A percentile compares a stretch with the other conserved stretches of the same genome.
Conservation (phyloP, 2,797 vertebrate species). For the Gastrophryne carolinensis region DNA sequence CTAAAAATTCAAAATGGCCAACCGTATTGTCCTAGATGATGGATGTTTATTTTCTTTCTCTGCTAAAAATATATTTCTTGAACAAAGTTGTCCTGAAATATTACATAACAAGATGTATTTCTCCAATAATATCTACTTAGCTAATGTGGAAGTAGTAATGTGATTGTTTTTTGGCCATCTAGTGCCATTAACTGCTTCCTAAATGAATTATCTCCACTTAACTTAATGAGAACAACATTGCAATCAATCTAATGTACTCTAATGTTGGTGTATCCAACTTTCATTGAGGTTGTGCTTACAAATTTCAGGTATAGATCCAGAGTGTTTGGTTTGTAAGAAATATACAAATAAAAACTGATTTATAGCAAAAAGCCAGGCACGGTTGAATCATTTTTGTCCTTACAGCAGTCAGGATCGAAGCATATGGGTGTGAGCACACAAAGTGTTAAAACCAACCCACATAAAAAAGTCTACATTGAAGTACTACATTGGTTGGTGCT, state of each 20-base stretch:
- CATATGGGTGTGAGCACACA: too few relatives aligned
- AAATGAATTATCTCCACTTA: slow-evolving; percentile 13
- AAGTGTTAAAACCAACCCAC: too few relatives aligned
- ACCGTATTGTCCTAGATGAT: too few relatives aligned
- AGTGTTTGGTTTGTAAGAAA: background rate
- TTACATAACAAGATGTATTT: slow-evolving; percentile 12
- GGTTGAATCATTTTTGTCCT: too few relatives aligned
- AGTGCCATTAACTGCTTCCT: slow-evolving; percentile 3
- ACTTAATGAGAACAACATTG: background rate
- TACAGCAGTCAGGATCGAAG: too few relatives aligned
- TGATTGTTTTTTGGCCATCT: slow-evolving; percentile 22
- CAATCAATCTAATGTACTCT: background rate
- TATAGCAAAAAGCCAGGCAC: too few relatives aligned
- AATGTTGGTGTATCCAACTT: background rate
- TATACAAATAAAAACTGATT: too few relatives aligned
- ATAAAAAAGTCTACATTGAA: too few relatives aligned
- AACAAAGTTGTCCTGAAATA: background rate
- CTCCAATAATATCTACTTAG: slow-evolving; percentile 12
- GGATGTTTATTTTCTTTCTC: background rate
- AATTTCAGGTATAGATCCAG: background rate
- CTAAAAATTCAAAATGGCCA: too few relatives aligned
- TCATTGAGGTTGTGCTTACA: background rate
- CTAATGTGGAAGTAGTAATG: slow-evolving; percentile 22
- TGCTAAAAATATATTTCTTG: background rate
- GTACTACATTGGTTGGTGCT: too few relatives aligned